Evolutionary conservation across 2,888 invertebrate species (phyloP).

Genomic region (Hydropsyche betteni): DNA sequence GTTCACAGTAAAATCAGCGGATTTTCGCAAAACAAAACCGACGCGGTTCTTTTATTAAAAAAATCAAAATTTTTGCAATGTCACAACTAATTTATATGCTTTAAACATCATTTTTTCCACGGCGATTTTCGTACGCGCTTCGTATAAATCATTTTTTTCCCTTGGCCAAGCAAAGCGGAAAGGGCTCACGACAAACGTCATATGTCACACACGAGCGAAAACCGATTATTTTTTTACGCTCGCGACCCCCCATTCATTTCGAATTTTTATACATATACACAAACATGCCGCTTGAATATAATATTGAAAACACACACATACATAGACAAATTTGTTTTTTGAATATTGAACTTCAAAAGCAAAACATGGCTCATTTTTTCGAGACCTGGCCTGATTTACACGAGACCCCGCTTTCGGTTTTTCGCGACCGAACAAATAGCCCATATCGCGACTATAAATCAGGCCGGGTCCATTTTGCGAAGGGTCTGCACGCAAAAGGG

Average conservation of each 20-base stretch:
- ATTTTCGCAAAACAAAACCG: too few species aligned
- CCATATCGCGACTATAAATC: constrained; percentile 15
- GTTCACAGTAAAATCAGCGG: too few species aligned
- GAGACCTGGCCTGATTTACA: constrained; percentile 11
- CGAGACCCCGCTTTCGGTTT: not conserved
- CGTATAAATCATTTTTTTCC: constrained; percentile 7
- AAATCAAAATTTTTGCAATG: too few species aligned
- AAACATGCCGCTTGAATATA: too few species aligned
- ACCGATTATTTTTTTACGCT: constrained; percentile 3
- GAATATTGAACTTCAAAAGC: not conserved
- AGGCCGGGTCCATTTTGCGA: constrained; percentile 24
- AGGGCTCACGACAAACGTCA: constrained; percentile 10
- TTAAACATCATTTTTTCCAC: too few species aligned
- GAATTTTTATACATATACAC: too few species aligned
- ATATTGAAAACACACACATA: too few species aligned
- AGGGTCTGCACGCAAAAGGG: not conserved
- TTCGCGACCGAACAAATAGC: constrained; percentile 8
- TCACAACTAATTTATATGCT: too few species aligned
- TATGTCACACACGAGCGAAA: constrained; percentile 9
- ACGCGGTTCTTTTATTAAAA: too few species aligned
- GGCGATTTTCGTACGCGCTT: constrained; percentile 3
- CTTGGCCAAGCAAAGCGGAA: not conserved
- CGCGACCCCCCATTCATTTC: too few species aligned
- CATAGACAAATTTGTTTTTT: too few species aligned
- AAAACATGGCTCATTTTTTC: not conserved